These are phyloP conservation scores for Machaerirhynchus nigripectus DNA, from an alignment of 2,113 vertebrate genomes.

Conservation along the genomic window DNA sequence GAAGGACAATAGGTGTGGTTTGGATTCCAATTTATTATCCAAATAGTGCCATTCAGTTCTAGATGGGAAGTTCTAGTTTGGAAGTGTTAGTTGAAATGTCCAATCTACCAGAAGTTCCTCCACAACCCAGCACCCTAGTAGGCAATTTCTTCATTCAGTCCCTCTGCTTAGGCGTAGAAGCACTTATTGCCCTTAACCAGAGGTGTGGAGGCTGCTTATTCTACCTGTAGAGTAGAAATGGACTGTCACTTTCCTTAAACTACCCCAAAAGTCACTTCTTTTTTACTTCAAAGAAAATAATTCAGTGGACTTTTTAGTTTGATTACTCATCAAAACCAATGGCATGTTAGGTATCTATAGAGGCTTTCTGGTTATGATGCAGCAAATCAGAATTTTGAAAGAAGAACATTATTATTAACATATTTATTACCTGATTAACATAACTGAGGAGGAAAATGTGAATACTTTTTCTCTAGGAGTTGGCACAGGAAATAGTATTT, in stretches of 20 bases:
- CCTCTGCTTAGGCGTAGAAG: not conserved
- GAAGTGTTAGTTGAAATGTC: not conserved
- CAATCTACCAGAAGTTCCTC: not conserved
- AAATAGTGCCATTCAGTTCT: not conserved
- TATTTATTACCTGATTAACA: not conserved
- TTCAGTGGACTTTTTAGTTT: not conserved
- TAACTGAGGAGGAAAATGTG: not conserved
- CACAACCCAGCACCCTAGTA: not conserved
- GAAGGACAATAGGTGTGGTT: not conserved
- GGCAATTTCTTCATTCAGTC: not conserved
- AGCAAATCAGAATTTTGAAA: not conserved
- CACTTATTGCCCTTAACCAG: not conserved
- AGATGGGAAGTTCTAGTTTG: not conserved
- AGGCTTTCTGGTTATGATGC: not conserved
- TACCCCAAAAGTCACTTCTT: not conserved
- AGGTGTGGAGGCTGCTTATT: not conserved
- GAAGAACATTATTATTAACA: not conserved
- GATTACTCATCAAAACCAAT: not conserved
- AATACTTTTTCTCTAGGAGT: not conserved
- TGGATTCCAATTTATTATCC: not conserved
- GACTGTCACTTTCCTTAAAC: not conserved
- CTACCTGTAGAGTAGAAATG: not conserved
- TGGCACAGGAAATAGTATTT: not conserved
- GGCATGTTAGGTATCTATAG: not conserved
- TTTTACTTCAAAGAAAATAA: not conserved